Percentiles rank a stretch among this genome's conserved stretches.
Conservation (phyloP, 2,888 invertebrate genomes). For the Tinea pellionella region DNA sequence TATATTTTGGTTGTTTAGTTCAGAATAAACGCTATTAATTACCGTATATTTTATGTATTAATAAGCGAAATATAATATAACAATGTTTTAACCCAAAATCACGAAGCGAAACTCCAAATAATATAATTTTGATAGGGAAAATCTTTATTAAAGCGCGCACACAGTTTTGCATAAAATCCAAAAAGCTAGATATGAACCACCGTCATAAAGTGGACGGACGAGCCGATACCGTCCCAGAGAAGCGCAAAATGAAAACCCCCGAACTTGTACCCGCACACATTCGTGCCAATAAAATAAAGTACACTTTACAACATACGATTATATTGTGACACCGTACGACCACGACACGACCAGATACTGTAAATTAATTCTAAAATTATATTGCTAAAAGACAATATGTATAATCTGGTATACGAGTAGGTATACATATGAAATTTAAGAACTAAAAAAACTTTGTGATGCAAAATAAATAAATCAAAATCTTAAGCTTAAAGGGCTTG, state of each 20-base stretch:
- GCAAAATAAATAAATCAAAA: too few species aligned
- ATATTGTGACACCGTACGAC: neutral
- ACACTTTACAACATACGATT: constrained; percentile 4
- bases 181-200: constrained; percentile 13
- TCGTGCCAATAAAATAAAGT: constrained; percentile 10
- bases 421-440: too few species aligned
- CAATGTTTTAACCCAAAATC: neutral
- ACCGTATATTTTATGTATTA: too few species aligned
- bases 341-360: neutral
- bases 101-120: neutral
- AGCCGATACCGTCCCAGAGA: constrained; percentile 15
- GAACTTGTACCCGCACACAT: constrained; percentile 14
- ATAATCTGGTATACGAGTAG: too few species aligned
- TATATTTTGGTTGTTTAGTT: too few species aligned
- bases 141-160: constrained; percentile 12
- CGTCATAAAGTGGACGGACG: constrained; percentile 15
- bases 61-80: neutral
- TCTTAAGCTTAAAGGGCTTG: too few species aligned
- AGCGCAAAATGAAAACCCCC: constrained; percentile 15
- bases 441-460: too few species aligned
- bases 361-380: too few species aligned
- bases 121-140: constrained; percentile 12
- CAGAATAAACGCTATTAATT: too few species aligned
- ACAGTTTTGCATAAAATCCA: constrained; percentile 11
- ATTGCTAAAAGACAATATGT: too few species aligned